phyloP scores from a whole-genome alignment of 53 echinoderm and acorn worm species.

The Antedon mediterranea region DNA sequence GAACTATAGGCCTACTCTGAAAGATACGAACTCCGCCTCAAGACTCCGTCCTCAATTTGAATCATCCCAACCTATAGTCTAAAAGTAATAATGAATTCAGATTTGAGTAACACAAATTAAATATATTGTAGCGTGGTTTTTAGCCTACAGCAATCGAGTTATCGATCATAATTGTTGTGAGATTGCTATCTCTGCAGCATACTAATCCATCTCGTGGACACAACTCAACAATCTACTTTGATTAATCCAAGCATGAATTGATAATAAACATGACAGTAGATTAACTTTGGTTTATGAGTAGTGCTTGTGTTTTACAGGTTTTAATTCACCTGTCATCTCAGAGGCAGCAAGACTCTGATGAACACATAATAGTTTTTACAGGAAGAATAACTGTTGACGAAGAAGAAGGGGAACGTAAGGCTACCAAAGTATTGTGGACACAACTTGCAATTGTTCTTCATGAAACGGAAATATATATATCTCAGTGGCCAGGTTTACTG shows the following conservation, averaged over 20 bases:
- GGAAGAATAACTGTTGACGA: conserved; percentile 74
- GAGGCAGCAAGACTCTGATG: neutral
- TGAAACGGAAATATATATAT: conserved; percentile 41
- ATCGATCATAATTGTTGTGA: too few species aligned
- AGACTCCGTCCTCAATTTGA: too few species aligned
- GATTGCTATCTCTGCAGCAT: too few species aligned
- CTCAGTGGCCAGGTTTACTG: conserved; percentile 42
- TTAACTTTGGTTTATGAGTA: neutral
- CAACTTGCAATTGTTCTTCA: conserved; percentile 50
- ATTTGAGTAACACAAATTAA: too few species aligned
- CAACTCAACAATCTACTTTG: too few species aligned
- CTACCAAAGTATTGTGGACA: conserved; percentile 74
- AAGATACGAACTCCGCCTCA: too few species aligned
- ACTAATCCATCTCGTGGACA: too few species aligned
- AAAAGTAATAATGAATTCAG: too few species aligned
- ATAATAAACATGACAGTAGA: neutral
- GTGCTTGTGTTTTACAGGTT: conserved; percentile 41
- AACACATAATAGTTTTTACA: conserved; percentile 22
- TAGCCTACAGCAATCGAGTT: too few species aligned
- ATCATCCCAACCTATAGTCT: too few species aligned
- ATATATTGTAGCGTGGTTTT: too few species aligned
- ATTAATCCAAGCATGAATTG: neutral
- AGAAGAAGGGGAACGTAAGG: conserved; percentile 73
- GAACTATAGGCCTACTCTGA: too few species aligned
- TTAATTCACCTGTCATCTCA: conserved; percentile 33